phyloP scores from a whole-genome alignment of 1,140 invertebrate genomes.

The Drosophila hydei region DNA sequence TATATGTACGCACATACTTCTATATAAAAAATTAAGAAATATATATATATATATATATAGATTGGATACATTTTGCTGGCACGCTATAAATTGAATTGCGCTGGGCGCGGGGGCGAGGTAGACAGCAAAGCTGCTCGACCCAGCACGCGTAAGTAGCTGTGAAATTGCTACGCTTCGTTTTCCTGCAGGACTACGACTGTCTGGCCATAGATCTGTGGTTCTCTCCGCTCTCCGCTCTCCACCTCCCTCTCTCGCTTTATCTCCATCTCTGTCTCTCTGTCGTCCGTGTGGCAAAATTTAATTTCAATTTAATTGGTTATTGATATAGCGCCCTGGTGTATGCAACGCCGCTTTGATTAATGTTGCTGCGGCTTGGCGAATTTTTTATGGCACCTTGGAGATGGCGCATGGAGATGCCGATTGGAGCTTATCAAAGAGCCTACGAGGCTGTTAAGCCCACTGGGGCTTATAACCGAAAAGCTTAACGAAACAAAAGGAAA shows the following conservation, averaged over 20 bases:
- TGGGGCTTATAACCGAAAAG: constrained; percentile 32
- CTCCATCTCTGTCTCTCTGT: constrained; percentile 17
- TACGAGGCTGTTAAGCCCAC: constrained; percentile 53
- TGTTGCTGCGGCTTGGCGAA: constrained; percentile 71
- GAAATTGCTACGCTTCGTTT: constrained; percentile 62
- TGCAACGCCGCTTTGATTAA: constrained; percentile 76
- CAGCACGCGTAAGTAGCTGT: constrained; percentile 73
- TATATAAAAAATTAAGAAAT: constrained; percentile 44
- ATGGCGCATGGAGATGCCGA: constrained; percentile 28
- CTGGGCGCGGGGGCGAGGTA: background rate
- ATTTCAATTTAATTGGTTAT: constrained; percentile 82
- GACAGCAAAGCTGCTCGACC: constrained; percentile 53
- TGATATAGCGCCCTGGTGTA: constrained; percentile 76
- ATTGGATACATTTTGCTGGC: constrained; percentile 63
- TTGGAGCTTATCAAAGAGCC: constrained; percentile 37
- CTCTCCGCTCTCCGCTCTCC: constrained; percentile 20
- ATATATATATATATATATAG: constrained; percentile 37
- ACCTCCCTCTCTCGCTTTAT: background rate
- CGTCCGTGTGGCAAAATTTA: constrained; percentile 64
- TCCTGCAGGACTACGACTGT: constrained; percentile 20
- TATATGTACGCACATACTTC: constrained; percentile 15
- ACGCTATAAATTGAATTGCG: constrained; percentile 76
- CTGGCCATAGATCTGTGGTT: constrained; percentile 10
- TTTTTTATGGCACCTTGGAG: constrained; percentile 80
- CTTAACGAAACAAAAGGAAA: background rate